Percentiles rank a stretch among this genome's conserved stretches.
Evolutionary conservation across 2,797 vertebrate species (phyloP).

Genomic region (Rhabdophis nuchalis): DNA sequence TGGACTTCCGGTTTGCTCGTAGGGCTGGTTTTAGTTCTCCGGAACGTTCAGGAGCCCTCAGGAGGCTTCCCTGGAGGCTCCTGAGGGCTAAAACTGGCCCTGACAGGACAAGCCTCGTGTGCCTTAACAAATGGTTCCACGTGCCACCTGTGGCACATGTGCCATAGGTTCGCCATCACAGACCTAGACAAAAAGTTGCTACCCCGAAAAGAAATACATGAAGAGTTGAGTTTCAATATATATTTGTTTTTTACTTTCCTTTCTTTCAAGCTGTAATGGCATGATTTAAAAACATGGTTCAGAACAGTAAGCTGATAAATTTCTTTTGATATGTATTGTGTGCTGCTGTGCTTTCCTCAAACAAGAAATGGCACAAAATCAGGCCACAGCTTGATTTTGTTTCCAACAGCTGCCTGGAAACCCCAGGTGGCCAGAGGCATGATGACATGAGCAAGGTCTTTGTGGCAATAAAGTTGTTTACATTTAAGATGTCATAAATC

Average conservation of each 20-base stretch:
- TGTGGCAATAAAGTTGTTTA: not conserved
- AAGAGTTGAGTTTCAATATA: not conserved
- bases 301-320: not conserved
- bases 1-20: too few species aligned
- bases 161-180: too few species aligned
- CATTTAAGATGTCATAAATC: not conserved
- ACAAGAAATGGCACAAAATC: not conserved
- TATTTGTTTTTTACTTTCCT: not conserved
- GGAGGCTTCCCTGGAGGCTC: too few species aligned
- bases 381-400: not conserved
- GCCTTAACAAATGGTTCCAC: too few species aligned
- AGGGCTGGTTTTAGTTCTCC: too few species aligned
- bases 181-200: not conserved
- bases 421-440: too few species aligned
- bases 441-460: not conserved
- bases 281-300: not conserved
- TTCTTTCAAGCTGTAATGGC: not conserved
- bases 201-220: not conserved
- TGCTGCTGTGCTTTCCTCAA: not conserved
- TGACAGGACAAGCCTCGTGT: too few species aligned
- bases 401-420: not conserved
- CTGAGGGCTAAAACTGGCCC: too few species aligned
- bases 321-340: not conserved
- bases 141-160: too few species aligned
- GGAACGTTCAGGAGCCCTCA: too few species aligned